Evolutionary conservation across 2,797 vertebrate species (phyloP), one percentile per base, ranked within the genome.

Genomic region (Acanthurus tractus): DNA sequence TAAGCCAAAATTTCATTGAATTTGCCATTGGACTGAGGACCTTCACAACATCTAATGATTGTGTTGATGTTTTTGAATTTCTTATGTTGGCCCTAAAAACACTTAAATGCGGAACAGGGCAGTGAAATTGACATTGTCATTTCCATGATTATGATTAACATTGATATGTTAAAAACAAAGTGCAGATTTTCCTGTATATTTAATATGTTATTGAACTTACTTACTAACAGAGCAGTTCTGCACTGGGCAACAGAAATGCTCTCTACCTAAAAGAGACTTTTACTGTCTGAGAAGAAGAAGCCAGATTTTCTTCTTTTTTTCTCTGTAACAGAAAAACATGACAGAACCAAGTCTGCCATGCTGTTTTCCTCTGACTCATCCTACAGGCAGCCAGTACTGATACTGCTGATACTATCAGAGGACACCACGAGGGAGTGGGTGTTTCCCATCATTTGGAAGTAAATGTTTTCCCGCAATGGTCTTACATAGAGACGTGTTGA

Each of bases 281-380:
- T 45, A 49, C 11, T 2, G 1, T 23, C 2, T 34, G 17, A 13
- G 34, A 23, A 2, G 0, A 14, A 53, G 52, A 38, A 42, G 0
- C 6, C 13, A 25, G 14, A 34, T 2, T 20, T 59, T 23, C 6
- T 1, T 18, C 34, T 5, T 1, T 25, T 2, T 17, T 9, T 1
- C 56, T 7, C 9, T 18, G 1, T 46, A 9, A 46, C 1, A 20
- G 22, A 22, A 7, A 5, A 59, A 71, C 78, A 48, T 23, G 79
- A 53, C 49, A 50, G 49, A 48, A 82, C 81, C 79, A 9, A 58
- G 38, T 18, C 20, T 56, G 6, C 15, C 0, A 23, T 36, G 13
- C 55, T 38, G 13, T 49, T 65, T 29, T 54, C 18, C 3, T 63
- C 8, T 70, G 70, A 75, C 3, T 81, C 73, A 79, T 45, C 23